Percentiles rank a stretch among this genome's conserved stretches.
These are phyloP conservation scores for Tetanocera ferruginea DNA, from an alignment of 2,888 invertebrate species.

Conservation along the genomic window DNA sequence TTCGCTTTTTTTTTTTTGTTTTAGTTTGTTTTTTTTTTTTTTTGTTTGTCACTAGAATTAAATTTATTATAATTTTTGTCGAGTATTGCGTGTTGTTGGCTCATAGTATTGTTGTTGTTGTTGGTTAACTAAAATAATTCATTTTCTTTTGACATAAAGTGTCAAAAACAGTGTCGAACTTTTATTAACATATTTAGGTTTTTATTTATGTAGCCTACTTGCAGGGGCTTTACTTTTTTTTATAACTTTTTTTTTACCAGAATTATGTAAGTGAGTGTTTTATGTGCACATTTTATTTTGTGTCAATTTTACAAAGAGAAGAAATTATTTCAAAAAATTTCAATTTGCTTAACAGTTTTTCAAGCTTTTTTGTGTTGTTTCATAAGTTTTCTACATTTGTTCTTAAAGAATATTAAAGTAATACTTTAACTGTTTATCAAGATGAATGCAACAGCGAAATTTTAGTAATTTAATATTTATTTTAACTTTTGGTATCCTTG, in stretches of 20 bases:
- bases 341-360: too few species aligned
- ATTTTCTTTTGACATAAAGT: background rate
- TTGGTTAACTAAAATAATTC: background rate
- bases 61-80: background rate
- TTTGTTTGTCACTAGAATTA: background rate
- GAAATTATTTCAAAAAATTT: background rate
- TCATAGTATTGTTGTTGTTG: background rate
- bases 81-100: background rate
- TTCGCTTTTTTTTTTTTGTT: background rate
- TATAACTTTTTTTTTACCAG: background rate
- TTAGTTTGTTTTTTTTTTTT: too few species aligned
- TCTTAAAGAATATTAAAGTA: too few species aligned
- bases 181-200: background rate
- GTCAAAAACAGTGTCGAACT: background rate
- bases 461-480: too few species aligned
- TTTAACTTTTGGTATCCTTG: too few species aligned
- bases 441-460: too few species aligned
- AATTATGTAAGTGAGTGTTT: background rate
- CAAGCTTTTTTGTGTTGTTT: background rate
- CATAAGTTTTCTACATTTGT: too few species aligned
- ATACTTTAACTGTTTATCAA: too few species aligned
- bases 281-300: background rate
- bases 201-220: background rate
- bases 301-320: background rate
- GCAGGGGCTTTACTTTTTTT: background rate